These are phyloP conservation scores for Cryptoblepharus egeriae DNA, from an alignment of 2,797 vertebrate species.

Conservation along the genomic window DNA sequence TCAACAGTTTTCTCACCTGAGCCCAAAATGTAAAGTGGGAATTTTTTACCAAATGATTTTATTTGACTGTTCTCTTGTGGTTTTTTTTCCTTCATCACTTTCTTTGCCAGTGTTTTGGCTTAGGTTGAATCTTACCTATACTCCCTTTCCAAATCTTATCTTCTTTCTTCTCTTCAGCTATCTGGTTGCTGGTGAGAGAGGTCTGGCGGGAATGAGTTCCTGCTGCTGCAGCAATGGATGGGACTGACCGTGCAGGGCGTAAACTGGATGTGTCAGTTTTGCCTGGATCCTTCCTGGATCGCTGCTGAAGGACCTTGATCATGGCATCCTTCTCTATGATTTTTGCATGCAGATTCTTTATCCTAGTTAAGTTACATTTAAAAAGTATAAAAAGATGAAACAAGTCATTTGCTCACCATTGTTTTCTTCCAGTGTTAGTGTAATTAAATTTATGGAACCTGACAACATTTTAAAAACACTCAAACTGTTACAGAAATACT, in stretches of 20 bases:
- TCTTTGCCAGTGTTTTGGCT: neutral
- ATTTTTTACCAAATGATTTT: neutral
- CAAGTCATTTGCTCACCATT: neutral
- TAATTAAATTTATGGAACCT: neutral
- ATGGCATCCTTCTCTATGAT: conserved; percentile 90
- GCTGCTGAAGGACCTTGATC: conserved; percentile 89
- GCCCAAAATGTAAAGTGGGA: neutral
- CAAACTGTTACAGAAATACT: no score
- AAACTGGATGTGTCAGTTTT: conserved; percentile 79
- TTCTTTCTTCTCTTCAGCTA: conserved; percentile 82
- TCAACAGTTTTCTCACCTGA: neutral
- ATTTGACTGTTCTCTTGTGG: neutral
- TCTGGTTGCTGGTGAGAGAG: conserved; percentile 79
- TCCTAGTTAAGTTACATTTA: conserved; percentile 69
- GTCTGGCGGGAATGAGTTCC: conserved; percentile 81
- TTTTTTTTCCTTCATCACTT: neutral
- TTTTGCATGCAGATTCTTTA: conserved; percentile 90
- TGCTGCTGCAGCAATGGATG: conserved; percentile 78
- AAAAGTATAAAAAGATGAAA: neutral
- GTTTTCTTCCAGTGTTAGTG: neutral
- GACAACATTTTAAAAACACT: neutral
- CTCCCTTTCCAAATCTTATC: conserved; percentile 83
- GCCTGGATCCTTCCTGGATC: conserved; percentile 82
- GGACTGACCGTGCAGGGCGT: conserved; percentile 83
- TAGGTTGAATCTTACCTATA: conserved; percentile 73